These are phyloP conservation scores for Sceloporus undulatus DNA, from an alignment of 2,113 vertebrate species.

Conservation along the genomic window DNA sequence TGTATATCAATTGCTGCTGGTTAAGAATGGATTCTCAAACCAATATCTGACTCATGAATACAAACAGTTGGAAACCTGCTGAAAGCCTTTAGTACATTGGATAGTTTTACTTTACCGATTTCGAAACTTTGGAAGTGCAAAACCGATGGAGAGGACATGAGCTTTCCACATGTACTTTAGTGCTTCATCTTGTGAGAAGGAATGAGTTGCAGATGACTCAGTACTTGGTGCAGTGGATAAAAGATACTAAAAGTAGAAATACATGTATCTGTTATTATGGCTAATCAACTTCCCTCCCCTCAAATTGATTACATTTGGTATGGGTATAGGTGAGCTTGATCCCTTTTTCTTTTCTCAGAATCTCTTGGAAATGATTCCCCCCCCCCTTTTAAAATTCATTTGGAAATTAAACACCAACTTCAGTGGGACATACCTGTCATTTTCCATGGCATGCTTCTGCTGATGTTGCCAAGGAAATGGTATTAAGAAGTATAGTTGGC, in stretches of 20 bases:
- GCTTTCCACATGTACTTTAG: slow-evolving; percentile 73
- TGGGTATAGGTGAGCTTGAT: background rate
- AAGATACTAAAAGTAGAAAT: slow-evolving; percentile 56
- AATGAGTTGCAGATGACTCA: background rate
- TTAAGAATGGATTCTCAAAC: background rate
- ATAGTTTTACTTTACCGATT: slow-evolving; percentile 63
- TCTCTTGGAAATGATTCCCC: background rate
- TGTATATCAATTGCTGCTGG: too few species aligned
- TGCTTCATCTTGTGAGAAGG: slow-evolving; percentile 63
- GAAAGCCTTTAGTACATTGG: background rate
- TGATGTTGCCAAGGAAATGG: too few species aligned
- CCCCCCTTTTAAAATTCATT: too few species aligned
- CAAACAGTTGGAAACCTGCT: too few species aligned
- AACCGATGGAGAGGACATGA: slow-evolving; percentile 56
- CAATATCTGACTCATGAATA: background rate
- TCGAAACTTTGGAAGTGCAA: slow-evolving; percentile 44
- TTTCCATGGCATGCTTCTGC: too few species aligned
- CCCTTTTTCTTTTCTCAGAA: background rate
- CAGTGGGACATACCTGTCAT: background rate
- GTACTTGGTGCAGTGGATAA: slow-evolving; percentile 44
- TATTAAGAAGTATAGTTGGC: too few species aligned
- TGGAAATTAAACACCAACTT: background rate
- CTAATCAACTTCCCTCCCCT: too few species aligned
- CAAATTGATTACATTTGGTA: background rate
- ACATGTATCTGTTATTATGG: background rate